A percentile compares a stretch with the other conserved stretches of the same genome.
phyloP scores from a whole-genome alignment of 2,797 vertebrate species.

The Phrynocephalus forsythii region DNA sequence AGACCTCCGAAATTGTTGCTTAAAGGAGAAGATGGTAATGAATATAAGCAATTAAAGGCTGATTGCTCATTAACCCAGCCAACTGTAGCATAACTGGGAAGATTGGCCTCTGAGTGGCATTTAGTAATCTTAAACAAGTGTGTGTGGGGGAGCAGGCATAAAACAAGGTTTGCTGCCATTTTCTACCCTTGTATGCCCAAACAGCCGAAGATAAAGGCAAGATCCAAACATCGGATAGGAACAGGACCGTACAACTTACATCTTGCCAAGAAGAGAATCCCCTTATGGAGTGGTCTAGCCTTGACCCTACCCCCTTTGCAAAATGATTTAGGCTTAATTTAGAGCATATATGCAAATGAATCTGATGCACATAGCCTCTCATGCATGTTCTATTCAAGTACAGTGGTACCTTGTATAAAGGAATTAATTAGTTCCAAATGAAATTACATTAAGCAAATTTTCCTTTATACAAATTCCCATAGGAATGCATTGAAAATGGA shows the following conservation, averaged over 20 bases:
- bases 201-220: background rate
- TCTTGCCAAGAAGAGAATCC: background rate
- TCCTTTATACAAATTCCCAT: too few species aligned
- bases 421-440: too few species aligned
- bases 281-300: background rate
- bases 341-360: background rate
- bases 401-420: too few species aligned
- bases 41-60: conserved; percentile 62
- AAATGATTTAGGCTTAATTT: background rate
- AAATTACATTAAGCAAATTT: too few species aligned
- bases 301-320: background rate
- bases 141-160: conserved; percentile 7
- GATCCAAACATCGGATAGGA: background rate
- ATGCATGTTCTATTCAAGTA: background rate
- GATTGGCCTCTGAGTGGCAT: conserved; percentile 51
- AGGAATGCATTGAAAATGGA: too few species aligned
- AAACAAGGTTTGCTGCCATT: conserved; percentile 50
- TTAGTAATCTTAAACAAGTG: conserved; percentile 32
- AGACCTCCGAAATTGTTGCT: conserved; percentile 45
- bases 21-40: conserved; percentile 47
- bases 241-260: background rate
- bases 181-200: background rate
- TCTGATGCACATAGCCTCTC: background rate
- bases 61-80: conserved; percentile 56
- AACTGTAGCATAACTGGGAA: conserved; percentile 48